phyloP scores from a whole-genome alignment of 1,140 invertebrate species.

The Sweltsa coloradensis region DNA sequence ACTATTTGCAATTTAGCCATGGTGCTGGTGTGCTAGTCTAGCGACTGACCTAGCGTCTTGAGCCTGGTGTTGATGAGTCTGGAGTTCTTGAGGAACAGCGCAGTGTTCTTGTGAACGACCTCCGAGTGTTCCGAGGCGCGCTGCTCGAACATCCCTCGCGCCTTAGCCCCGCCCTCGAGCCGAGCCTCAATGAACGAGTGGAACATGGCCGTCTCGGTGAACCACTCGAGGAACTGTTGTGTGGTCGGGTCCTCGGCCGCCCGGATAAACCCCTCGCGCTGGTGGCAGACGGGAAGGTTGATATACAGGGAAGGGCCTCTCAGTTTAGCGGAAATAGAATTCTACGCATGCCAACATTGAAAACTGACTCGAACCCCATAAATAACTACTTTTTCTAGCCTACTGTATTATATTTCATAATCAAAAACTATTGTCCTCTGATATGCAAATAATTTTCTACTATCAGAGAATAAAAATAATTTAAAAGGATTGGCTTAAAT shows the following conservation, averaged over 20 bases:
- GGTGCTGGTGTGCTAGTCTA: background rate
- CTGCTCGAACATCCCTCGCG: slow-evolving; percentile 25
- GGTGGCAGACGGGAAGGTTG: too few species aligned
- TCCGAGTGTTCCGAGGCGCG: slow-evolving; percentile 23
- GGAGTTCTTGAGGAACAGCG: slow-evolving; percentile 15
- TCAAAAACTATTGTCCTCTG: too few species aligned
- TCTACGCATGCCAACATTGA: too few species aligned
- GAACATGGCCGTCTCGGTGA: slow-evolving; percentile 74
- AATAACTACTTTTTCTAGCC: too few species aligned
- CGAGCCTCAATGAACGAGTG: slow-evolving; percentile 30
- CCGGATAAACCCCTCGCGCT: too few species aligned
- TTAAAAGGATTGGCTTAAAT: too few species aligned
- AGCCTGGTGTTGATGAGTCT: slow-evolving; percentile 19
- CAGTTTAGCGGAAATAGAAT: too few species aligned
- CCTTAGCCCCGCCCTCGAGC: slow-evolving; percentile 15
- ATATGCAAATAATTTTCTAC: too few species aligned
- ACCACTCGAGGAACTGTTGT: slow-evolving; percentile 65
- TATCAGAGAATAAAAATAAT: too few species aligned
- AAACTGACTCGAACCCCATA: too few species aligned
- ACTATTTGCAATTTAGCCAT: background rate
- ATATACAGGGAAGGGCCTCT: too few species aligned
- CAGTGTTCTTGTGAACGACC: slow-evolving; percentile 15
- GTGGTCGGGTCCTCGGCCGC: slow-evolving; percentile 43
- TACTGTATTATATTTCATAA: too few species aligned
- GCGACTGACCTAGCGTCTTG: slow-evolving; percentile 14